Conservation (phyloP, 2,113 vertebrate species). For the Cinclus mexicanus region DNA sequence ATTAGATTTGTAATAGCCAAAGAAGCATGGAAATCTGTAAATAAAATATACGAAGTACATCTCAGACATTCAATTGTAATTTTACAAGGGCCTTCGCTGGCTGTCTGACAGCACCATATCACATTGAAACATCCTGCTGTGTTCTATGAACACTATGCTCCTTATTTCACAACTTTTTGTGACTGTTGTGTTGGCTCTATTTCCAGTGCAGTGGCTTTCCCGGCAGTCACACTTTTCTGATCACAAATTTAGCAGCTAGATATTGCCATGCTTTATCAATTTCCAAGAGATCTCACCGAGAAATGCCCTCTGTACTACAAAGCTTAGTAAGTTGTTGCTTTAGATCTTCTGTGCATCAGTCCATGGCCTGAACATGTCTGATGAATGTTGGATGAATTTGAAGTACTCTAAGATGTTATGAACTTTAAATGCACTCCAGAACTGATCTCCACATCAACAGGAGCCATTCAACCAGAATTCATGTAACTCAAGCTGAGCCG, state of each 20-base stretch:
- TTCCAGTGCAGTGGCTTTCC: background rate
- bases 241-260: background rate
- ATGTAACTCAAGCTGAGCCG: background rate
- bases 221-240: background rate
- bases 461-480: background rate
- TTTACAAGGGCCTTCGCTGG: background rate
- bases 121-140: background rate
- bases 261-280: background rate
- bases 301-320: background rate
- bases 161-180: background rate
- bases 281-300: background rate
- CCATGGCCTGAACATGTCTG: background rate
- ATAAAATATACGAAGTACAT: conserved; percentile 21
- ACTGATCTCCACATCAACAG: background rate
- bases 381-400: background rate
- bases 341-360: background rate
- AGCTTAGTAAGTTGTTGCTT: background rate
- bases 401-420: background rate
- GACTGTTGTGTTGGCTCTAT: background rate
- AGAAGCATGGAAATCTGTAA: conserved; percentile 38
- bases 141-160: background rate
- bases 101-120: background rate
- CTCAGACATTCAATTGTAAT: background rate
- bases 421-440: background rate
- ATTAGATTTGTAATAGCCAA: conserved; percentile 38